Percentiles rank a stretch among this genome's conserved stretches.
Conservation (phyloP, 2,888 invertebrate species). For the Vannuccia rotundouncinata region DNA sequence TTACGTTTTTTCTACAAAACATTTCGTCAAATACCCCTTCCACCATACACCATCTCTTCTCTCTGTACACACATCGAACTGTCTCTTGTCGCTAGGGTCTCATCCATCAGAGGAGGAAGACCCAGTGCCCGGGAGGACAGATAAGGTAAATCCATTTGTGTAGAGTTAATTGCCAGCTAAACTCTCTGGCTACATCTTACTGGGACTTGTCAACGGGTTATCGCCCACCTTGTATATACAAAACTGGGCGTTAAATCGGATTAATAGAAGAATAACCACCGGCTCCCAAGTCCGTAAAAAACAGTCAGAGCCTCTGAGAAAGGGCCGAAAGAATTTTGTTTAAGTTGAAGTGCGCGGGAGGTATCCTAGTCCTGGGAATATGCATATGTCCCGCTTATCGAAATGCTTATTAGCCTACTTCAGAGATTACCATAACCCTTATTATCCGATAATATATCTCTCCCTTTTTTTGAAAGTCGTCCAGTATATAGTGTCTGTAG, state of each 20-base stretch:
- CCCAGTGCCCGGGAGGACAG: too few species aligned
- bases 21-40: too few species aligned
- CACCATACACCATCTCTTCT: too few species aligned
- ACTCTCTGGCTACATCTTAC: neutral
- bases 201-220: conserved; percentile 7
- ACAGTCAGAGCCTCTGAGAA: neutral
- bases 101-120: too few species aligned
- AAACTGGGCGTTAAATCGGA: neutral
- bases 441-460: neutral
- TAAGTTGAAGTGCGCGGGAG: neutral
- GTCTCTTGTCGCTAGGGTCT: too few species aligned
- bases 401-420: conserved; percentile 7
- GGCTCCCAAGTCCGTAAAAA: neutral
- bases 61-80: too few species aligned
- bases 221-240: neutral
- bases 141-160: too few species aligned
- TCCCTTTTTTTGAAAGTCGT: neutral
- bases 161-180: conserved; percentile 14
- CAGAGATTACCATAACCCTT: neutral
- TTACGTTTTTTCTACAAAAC: too few species aligned
- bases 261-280: neutral
- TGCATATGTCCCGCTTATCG: neutral
- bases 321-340: neutral
- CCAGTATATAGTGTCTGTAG: neutral
- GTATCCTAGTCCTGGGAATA: neutral